These are phyloP conservation scores for Cyclopterus lumpus DNA, from an alignment of 2,797 vertebrate genomes.

Conservation along the genomic window DNA sequence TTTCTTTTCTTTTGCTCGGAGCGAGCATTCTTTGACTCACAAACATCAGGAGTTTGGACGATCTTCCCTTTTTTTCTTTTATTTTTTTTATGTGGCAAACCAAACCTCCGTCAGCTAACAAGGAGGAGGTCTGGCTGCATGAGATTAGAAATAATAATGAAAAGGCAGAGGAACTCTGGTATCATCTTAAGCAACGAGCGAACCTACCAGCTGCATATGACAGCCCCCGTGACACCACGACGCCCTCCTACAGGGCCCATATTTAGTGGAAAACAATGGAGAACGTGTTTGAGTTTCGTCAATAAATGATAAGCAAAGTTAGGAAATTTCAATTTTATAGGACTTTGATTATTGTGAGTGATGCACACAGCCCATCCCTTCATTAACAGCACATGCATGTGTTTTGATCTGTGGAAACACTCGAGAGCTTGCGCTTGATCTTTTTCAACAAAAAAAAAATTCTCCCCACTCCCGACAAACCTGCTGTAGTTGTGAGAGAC, in stretches of 20 bases:
- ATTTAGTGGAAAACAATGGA: too few species aligned
- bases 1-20: background rate
- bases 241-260: background rate
- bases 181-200: background rate
- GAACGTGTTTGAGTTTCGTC: background rate
- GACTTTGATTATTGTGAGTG: background rate
- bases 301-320: background rate
- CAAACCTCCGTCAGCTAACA: slow-evolving; percentile 9
- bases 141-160: slow-evolving; percentile 9
- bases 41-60: slow-evolving; percentile 7
- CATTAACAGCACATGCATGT: background rate
- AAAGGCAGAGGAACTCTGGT: background rate
- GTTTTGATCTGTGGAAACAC: background rate
- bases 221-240: background rate
- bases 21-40: background rate
- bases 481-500: slow-evolving; percentile 17
- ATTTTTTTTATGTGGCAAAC: background rate
- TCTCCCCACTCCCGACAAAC: slow-evolving; percentile 6
- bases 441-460: too few species aligned
- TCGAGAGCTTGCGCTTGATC: background rate
- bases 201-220: background rate
- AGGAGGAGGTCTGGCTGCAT: slow-evolving; percentile 14
- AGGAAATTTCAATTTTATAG: background rate
- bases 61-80: background rate
- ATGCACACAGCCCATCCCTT: background rate